Conservation (phyloP, 1,140 invertebrate genomes). For the Drosophila pandora region DNA sequence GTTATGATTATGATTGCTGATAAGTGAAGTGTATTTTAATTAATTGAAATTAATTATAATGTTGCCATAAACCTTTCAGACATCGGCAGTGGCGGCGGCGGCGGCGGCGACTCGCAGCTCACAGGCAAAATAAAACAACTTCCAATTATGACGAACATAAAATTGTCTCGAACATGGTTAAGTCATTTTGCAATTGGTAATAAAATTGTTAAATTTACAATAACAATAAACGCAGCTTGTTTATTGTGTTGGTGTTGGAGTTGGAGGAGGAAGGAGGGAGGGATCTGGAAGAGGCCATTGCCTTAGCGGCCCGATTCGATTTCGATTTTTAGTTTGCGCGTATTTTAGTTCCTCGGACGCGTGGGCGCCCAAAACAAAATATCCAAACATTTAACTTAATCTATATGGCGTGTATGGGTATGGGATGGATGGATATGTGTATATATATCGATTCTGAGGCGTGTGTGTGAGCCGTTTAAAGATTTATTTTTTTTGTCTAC, state of each 20-base stretch:
- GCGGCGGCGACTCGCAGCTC: conserved; percentile 5
- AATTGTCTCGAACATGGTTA: conserved; percentile 66
- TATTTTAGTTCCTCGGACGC: conserved; percentile 33
- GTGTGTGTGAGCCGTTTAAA: conserved; percentile 28
- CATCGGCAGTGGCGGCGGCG: conserved; percentile 31
- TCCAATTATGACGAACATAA: conserved; percentile 73
- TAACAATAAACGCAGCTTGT: conserved; percentile 58
- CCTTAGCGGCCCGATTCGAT: conserved; percentile 18
- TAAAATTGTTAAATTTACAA: conserved; percentile 69
- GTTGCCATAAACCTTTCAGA: conserved; percentile 44
- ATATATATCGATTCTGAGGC: conserved; percentile 28
- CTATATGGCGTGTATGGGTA: conserved; percentile 12
- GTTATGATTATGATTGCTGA: conserved; percentile 66
- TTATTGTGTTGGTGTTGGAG: conserved; percentile 30
- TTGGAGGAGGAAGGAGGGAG: background rate
- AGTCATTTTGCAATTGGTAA: conserved; percentile 68
- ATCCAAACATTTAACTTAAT: conserved; percentile 43
- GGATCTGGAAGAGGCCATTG: conserved; percentile 31
- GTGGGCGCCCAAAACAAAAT: conserved; percentile 49
- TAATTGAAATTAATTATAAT: conserved; percentile 80
- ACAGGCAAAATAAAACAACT: conserved; percentile 42
- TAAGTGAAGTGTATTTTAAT: conserved; percentile 74
- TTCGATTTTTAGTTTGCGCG: conserved; percentile 42
- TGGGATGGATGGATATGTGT: background rate
- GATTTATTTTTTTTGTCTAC: conserved; percentile 55